Conservation (phyloP, 1,140 invertebrate species). For the Geopemphigus sp. region DNA sequence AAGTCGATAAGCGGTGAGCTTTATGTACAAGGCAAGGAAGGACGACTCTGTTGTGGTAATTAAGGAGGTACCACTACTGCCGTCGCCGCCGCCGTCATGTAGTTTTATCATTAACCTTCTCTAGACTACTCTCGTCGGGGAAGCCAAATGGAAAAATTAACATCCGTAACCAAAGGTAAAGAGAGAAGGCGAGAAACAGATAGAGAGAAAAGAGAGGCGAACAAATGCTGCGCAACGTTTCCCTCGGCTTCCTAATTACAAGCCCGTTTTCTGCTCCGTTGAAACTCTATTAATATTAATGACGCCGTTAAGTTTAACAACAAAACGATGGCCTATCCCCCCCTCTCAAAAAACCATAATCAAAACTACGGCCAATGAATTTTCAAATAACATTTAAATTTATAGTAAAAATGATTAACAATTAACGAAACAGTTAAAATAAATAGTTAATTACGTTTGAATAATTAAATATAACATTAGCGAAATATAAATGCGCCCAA, state of each 20-base stretch:
- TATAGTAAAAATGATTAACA: neutral
- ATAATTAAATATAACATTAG: no score
- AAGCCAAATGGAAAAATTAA: slow-evolving; percentile 43
- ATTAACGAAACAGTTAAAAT: neutral
- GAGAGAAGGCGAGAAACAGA: neutral
- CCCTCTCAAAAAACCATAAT: neutral
- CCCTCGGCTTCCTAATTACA: slow-evolving; percentile 34
- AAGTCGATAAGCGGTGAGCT: slow-evolving; percentile 42
- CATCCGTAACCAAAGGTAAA: slow-evolving; percentile 16
- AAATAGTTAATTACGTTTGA: no score
- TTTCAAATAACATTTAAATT: slow-evolving; percentile 24
- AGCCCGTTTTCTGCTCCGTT: slow-evolving; percentile 25
- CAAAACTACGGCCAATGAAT: slow-evolving; percentile 15
- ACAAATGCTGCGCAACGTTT: slow-evolving; percentile 15
- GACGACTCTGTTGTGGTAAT: slow-evolving; percentile 3
- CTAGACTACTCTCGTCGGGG: slow-evolving; percentile 36
- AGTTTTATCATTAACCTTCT: slow-evolving; percentile 47
- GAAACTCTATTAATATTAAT: slow-evolving; percentile 48
- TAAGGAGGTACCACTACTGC: slow-evolving; percentile 5
- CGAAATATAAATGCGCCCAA: no score
- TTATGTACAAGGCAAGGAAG: slow-evolving; percentile 5
- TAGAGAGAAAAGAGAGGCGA: neutral
- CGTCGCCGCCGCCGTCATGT: slow-evolving; percentile 10
- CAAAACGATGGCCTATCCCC: slow-evolving; percentile 10
- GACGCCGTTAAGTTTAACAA: slow-evolving; percentile 26